Evolutionary conservation across 64 coral and sea anemone species (phyloP), one percentile per base, ranked within the genome.

Genomic region (Dendrophyllia cribrosa): DNA sequence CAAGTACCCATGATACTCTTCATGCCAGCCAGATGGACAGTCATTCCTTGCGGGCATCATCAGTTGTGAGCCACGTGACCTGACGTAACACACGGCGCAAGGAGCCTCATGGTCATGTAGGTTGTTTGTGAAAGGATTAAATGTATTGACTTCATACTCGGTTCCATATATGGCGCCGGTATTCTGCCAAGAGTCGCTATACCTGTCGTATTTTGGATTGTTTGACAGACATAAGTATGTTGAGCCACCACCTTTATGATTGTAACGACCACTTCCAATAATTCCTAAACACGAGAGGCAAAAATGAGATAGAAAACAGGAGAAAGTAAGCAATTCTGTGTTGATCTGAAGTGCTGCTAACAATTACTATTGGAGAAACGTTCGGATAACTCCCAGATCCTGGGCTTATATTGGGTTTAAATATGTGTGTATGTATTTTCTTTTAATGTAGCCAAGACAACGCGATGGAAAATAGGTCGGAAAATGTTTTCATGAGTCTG

Each of bases 21-120:
- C 15, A 13, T 12, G 74, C 89, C 89, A 91, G 66, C 79, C 89
- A 55, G 66, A 7, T 16, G 89, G 89, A 75, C 89, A 91, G 21
- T 83, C 69, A 60, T 91, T 74, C 67, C 77, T 91, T 51, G 78
- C 89, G 53, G 89, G 89, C 22, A 91, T 76, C 89, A 91, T 91
- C 1, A 85, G 7, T 13, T 83, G 22, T 53, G 62, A 22, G 55
- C 79, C 76, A 51, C 89, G 78, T 61, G 89, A 78, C 17, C 21
- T 75, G 51, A 91, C 78, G 21, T 75, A 85, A 51, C 89, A 91
- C 55, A 90, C 89, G 24, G 55, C 22, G 10, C 89, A 91, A 46
- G 89, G 78, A 0, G 70, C 89, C 3, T 91, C 79, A n/a, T 83
- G 59, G 70, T 91, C 13, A 59, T 82, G 77, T 5, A 91, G 67